Percentiles rank a stretch among this genome's conserved stretches.
These are phyloP conservation scores for Cantharis rustica DNA, from an alignment of 2,888 invertebrate species.

Conservation along the genomic window DNA sequence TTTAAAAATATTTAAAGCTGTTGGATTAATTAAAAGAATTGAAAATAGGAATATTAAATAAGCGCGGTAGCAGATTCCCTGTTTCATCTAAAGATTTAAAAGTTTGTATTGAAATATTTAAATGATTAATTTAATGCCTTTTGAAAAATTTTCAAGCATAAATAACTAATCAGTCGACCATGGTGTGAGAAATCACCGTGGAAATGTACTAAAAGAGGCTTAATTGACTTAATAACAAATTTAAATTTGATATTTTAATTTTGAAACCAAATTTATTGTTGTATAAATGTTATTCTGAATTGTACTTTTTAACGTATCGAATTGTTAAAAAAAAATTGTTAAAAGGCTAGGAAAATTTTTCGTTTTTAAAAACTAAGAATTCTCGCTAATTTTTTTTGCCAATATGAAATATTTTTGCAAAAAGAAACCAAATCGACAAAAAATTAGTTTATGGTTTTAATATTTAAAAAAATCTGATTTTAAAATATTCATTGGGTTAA, in stretches of 20 bases:
- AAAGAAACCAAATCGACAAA: too few species aligned
- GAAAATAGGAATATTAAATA: neutral
- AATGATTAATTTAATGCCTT: neutral
- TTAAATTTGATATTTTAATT: neutral
- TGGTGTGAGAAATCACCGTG: neutral
- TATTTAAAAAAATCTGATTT: too few species aligned
- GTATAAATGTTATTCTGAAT: too few species aligned
- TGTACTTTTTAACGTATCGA: neutral
- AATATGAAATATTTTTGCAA: too few species aligned
- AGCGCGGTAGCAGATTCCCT: neutral
- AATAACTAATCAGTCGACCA: neutral
- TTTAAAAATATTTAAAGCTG: neutral
- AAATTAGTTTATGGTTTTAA: too few species aligned
- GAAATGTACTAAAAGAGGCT: neutral
- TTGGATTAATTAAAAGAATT: neutral
- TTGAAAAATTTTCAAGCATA: neutral
- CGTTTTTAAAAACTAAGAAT: too few species aligned
- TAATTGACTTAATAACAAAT: neutral
- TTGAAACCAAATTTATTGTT: neutral
- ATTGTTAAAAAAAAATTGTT: neutral
- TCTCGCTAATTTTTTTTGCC: too few species aligned
- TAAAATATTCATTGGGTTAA: too few species aligned
- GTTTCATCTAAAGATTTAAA: neutral
- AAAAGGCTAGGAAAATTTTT: neutral
- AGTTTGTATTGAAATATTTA: neutral